Percentiles rank a stretch among this genome's conserved stretches.
Evolutionary conservation across 2,797 vertebrate genomes (phyloP).

Genomic region (Lacerta bilineata): DNA sequence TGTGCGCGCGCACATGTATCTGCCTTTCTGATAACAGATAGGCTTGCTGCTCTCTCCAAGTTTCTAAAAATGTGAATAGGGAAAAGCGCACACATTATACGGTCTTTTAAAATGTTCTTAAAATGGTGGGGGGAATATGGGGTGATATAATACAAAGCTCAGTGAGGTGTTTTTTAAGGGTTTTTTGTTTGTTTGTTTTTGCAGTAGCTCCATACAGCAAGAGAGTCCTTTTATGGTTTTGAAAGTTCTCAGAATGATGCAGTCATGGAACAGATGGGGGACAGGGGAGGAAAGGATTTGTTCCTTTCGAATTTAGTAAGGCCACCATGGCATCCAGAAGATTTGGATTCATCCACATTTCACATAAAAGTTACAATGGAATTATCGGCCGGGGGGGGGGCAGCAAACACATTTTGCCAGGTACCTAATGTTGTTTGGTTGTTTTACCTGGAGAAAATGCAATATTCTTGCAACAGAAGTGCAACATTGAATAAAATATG

Average conservation of each 20-base stretch:
- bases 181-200: not conserved
- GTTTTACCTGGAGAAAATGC: not conserved
- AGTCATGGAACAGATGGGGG: not conserved
- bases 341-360: not conserved
- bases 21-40: not conserved
- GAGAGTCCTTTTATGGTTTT: not conserved
- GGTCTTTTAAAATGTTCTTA: not conserved
- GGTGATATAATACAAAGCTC: not conserved
- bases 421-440: not conserved
- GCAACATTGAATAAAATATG: not conserved
- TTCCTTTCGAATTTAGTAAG: not conserved
- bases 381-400: not conserved
- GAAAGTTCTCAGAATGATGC: not conserved
- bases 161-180: too few species aligned
- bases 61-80: not conserved
- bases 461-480: not conserved
- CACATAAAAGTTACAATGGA: not conserved
- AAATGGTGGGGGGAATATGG: not conserved
- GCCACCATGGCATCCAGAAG: not conserved
- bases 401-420: not conserved
- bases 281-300: not conserved
- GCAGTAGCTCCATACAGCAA: not conserved
- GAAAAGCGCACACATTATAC: not conserved
- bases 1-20: not conserved
- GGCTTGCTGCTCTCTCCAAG: not conserved